Percentiles rank a stretch among this genome's conserved stretches.
phyloP scores from a whole-genome alignment of 1,140 invertebrate genomes.

The Pogonomyrmex barbatus region DNA sequence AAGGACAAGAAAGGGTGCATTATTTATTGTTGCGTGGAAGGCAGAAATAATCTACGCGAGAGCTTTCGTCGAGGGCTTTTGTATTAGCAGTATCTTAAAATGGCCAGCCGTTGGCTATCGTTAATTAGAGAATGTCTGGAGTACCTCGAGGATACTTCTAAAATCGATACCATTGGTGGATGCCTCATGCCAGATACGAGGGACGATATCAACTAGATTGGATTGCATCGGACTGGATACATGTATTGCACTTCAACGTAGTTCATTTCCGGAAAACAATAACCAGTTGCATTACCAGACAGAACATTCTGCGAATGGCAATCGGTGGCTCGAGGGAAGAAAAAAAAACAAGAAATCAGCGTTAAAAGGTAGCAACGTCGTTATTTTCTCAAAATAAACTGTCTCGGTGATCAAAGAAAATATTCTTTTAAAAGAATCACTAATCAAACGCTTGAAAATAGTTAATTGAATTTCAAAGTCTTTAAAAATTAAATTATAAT shows the following conservation, averaged over 20 bases:
- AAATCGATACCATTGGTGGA: constrained; percentile 64
- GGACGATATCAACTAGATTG: constrained; percentile 64
- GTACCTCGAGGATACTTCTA: constrained; percentile 20
- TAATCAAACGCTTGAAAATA: not conserved
- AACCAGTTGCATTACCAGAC: constrained; percentile 16
- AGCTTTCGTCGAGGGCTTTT: constrained; percentile 9
- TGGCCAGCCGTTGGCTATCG: constrained; percentile 13
- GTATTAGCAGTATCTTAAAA: constrained; percentile 47
- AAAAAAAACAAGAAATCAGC: not conserved
- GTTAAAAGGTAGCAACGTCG: not conserved
- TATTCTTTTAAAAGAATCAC: not conserved
- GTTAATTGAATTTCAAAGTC: not conserved
- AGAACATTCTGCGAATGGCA: constrained; percentile 28
- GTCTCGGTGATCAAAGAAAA: not conserved
- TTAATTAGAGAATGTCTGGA: constrained; percentile 65
- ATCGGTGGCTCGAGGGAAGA: constrained; percentile 22
- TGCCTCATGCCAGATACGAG: constrained; percentile 18
- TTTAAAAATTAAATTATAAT: not conserved
- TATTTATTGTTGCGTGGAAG: constrained; percentile 22
- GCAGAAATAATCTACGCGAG: constrained; percentile 22
- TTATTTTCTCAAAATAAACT: not conserved
- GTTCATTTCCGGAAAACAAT: constrained; percentile 66
- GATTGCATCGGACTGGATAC: constrained; percentile 52
- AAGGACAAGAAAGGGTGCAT: constrained; percentile 24
- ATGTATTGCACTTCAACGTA: constrained; percentile 14